Evolutionary conservation across 2,113 vertebrate species (phyloP), one percentile per base, ranked within the genome.

Genomic region (Lamprologus speciosus): DNA sequence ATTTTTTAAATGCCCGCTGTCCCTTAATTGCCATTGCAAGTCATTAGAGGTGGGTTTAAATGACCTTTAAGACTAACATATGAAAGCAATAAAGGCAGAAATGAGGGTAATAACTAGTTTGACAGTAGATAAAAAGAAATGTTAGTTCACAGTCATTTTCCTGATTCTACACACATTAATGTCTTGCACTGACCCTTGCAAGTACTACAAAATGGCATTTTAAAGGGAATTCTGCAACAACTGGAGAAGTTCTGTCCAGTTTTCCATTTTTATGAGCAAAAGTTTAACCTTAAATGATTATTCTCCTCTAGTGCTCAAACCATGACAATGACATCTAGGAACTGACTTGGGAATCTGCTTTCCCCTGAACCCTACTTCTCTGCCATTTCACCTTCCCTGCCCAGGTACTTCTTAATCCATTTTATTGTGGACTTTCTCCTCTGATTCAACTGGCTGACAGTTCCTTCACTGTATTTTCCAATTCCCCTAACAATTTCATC

Each of bases 1-100:
- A 87, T 93, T 93, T 93, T 51, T 90, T 85, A 91, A 93, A 91
- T 40, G 57, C 85, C 91, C 70, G 68, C 89, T 90, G 88, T 88
- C 75, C 68, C 89, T 87, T 94, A 95, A 95, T 94, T 90, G 91
- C 87, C 85, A 88, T 88, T 93, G 89, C 81, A 92, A 91, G 83
- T 88, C 79, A 82, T 80, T 80, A 79, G 84, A 80, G 81, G 65
- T 89, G 78, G 23, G 82, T 91, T 90, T 55, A 68, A 80, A 83
- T 82, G 40, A 86, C 82, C 90, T 92, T 89, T 85, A 89, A 80
- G 81, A 83, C 55, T 16, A 87, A 82, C 55, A 89, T 83, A 90
- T 90, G 89, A 92, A 89, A 40, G 57, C 33, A 84, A 68, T 89
- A 83, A 88, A 87, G 60, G 65, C 85, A 83, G 70, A 81, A 73